Percentiles rank a stretch among this genome's conserved stretches.
Conservation (phyloP, 1,140 invertebrate genomes). For the Drosophila auraria region DNA sequence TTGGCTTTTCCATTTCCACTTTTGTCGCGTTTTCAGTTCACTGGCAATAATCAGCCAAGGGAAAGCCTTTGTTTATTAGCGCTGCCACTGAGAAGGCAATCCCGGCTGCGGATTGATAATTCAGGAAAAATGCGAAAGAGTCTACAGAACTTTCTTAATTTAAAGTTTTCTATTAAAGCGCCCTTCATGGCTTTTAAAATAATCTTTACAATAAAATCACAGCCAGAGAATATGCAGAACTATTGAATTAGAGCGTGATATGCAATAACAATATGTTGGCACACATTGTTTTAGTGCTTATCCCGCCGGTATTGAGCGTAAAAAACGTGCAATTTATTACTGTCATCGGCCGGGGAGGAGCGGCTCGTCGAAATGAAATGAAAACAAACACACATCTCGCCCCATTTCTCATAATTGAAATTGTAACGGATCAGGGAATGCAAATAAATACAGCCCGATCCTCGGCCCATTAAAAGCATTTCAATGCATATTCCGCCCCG, state of each 20-base stretch:
- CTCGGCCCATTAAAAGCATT: conserved; percentile 38
- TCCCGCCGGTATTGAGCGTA: conserved; percentile 11
- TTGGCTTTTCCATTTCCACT: conserved; percentile 36
- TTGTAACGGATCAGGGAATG: conserved; percentile 56
- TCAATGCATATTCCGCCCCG: conserved; percentile 42
- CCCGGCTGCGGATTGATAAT: conserved; percentile 12
- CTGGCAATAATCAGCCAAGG: conserved; percentile 65
- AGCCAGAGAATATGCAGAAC: background rate
- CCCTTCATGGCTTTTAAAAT: background rate
- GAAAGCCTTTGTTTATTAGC: conserved; percentile 67
- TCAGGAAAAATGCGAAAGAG: background rate
- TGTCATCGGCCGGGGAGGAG: conserved; percentile 30
- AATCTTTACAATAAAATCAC: background rate
- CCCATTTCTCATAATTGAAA: conserved; percentile 60
- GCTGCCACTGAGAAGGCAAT: conserved; percentile 28
- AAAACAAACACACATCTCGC: conserved; percentile 52
- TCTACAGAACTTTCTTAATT: background rate
- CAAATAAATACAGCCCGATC: conserved; percentile 51
- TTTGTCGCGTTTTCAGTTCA: conserved; percentile 57
- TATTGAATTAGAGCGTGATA: conserved; percentile 21
- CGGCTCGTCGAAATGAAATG: conserved; percentile 51
- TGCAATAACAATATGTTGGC: conserved; percentile 14
- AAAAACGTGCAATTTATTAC: conserved; percentile 42
- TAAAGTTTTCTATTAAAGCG: background rate
- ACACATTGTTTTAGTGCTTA: conserved; percentile 17